These are phyloP conservation scores for Mythimna vitellina DNA, from an alignment of 2,888 invertebrate genomes.

Conservation along the genomic window DNA sequence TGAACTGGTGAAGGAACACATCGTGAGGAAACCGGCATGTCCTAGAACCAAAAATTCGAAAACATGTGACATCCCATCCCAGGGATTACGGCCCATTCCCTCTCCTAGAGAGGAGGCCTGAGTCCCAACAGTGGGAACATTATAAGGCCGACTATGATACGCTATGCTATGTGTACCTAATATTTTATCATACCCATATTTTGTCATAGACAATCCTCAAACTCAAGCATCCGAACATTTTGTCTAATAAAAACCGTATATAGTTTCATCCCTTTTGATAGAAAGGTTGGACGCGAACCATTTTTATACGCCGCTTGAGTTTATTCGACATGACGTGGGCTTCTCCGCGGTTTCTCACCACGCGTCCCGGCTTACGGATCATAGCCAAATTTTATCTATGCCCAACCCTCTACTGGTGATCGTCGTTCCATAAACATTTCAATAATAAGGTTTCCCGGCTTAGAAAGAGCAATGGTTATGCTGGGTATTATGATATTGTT, in stretches of 20 bases:
- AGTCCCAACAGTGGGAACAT: too few relatives aligned
- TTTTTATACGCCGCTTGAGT: conserved; percentile 71
- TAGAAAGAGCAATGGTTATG: not conserved
- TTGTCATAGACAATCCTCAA: not conserved
- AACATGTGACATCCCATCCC: too few relatives aligned
- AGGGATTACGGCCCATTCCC: too few relatives aligned
- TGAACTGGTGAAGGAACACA: too few relatives aligned
- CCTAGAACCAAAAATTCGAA: too few relatives aligned
- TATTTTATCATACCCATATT: too few relatives aligned
- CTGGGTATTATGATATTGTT: not conserved
- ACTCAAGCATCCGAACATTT: conserved; percentile 40
- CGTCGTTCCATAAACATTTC: conserved; percentile 35
- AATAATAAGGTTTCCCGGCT: conserved; percentile 15
- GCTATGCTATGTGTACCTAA: not conserved
- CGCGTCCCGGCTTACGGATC: conserved; percentile 40
- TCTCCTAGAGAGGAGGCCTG: too few relatives aligned
- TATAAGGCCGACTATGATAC: too few relatives aligned
- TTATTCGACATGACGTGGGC: conserved; percentile 65
- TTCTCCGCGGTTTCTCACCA: conserved; percentile 65
- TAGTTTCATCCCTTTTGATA: conserved; percentile 76
- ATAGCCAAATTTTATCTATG: conserved; percentile 48
- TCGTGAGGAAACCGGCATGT: too few relatives aligned
- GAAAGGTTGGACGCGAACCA: conserved; percentile 71
- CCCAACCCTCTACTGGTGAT: conserved; percentile 22
- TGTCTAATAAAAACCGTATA: conserved; percentile 72